Evolutionary conservation across 1,140 invertebrate species (phyloP), one percentile per base, ranked within the genome.

Genomic region (Ptiloglossa arizonensis): DNA sequence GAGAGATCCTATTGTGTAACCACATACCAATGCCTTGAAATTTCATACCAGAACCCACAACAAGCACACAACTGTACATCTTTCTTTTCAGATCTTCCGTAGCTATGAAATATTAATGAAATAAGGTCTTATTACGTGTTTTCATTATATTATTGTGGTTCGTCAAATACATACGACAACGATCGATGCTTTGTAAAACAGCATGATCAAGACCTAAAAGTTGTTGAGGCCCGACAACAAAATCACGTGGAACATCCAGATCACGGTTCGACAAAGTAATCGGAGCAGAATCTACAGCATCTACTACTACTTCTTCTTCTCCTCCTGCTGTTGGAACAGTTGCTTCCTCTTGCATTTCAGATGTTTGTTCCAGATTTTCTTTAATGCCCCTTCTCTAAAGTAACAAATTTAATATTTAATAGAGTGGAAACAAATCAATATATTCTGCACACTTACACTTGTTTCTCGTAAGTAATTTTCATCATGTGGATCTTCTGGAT

Each of bases 401-500:
- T 56, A 79, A 79, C 70, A 59, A 60, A 63, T 19, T 27, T 32
- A 19, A 57, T 19, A 19, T 0, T 57, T 11, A 11, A 0, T 50
- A 8, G 15, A 44, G 22, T 41, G 9, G 13, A 29, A 75, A 22
- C 6, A 64, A 73, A 70, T 64, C 8, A 27, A 75, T 32, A 57
- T 1, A 15, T 60, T n/a, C n/a, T n/a, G 44, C 6, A 57, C 63
- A 88, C 94, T 95, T 90, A 96, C 95, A 75, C 96, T 96, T 1
- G 97, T 98, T 93, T 98, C 97, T 85, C 96, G 93, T 5, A 99
- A 92, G 89, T 98, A 99, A 90, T 96, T 96, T 60, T 97, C 97
- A 94, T 99, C 98, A 90, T 98, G 97, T 13, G 97, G 97, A 93
- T 99, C 98, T 92, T 98, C 97, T 5, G 97, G 95, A 90, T 98